Base-by-base conservation (phyloP, 2,113 vertebrate genomes). In the Periophthalmodon schlosseri region DNA sequence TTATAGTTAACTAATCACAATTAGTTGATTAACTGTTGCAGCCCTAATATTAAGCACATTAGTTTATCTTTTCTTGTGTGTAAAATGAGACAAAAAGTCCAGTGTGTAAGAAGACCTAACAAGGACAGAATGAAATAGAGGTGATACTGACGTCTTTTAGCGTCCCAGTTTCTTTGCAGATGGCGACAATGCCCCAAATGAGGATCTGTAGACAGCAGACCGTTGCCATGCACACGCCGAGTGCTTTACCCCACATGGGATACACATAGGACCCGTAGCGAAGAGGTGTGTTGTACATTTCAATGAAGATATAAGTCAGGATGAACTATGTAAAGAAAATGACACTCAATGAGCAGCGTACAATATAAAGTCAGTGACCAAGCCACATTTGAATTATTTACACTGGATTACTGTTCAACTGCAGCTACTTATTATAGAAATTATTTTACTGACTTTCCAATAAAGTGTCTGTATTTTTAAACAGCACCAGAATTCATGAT, bases 231-330 rank as follows among this genome's bases (percentile, higher is more conserved):
- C 94, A 96, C 72, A 95, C 75, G 0, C 95, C 95, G 69, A 96
- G 78, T 0, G 92, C 93, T 68, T 84, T 94, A 8, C 94, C 94
- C 95, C 95, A 96, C 13, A 11, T 75, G 0, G 95, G 94, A 82
- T 86, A 95, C 69, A 81, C 47, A 9, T 95, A 95, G 7, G 64
- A 18, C 5, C 95, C 94, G 0, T 95, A 95, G n/a, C 14, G 84
- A 54, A 95, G 91, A 0, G 91, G 56, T 0, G 92, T 92, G 39
- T 84, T 88, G 84, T 94, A 94, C 91, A 95, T 94, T 77, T 95
- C 95, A 47, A 96, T 92, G 87, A 95, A 95, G 83, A 95, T 88
- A 77, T 94, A 95, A 72, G 92, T 86, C 79, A 96, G 88, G 71
- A 93, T 95, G 78, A 95, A 94, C 95, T 96, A 83, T 8, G 80